Percentiles rank a stretch among this genome's conserved stretches.
Evolutionary conservation across 2,113 vertebrate genomes (phyloP).

Genomic region (Toxotes chatareus): DNA sequence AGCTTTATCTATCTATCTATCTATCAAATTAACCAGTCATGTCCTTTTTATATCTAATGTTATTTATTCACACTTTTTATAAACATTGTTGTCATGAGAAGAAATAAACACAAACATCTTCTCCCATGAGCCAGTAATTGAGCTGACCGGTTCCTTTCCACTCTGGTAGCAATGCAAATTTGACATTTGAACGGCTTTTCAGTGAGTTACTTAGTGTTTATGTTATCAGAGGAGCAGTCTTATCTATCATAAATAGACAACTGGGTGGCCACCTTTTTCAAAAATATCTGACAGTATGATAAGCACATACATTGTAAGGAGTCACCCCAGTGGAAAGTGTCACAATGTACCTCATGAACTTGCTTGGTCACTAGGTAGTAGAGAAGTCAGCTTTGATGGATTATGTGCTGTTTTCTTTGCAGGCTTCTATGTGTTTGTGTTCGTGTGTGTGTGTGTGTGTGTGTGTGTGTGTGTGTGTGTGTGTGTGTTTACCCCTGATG

Average conservation of each 20-base stretch:
- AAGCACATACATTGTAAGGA: constrained; percentile 24
- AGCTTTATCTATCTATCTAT: background rate
- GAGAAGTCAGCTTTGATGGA: constrained; percentile 71
- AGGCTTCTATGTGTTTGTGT: constrained; percentile 10
- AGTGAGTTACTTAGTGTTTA: constrained; percentile 38
- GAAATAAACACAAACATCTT: constrained; percentile 8
- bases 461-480: constrained; percentile 20
- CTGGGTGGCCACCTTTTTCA: constrained; percentile 21
- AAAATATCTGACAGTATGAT: constrained; percentile 36
- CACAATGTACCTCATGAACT: constrained; percentile 28
- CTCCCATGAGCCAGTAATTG: constrained; percentile 17
- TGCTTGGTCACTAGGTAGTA: constrained; percentile 48
- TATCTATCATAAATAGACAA: constrained; percentile 58
- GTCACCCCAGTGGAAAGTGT: constrained; percentile 37
- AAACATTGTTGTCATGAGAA: background rate
- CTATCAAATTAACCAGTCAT: background rate
- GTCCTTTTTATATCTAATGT: background rate
- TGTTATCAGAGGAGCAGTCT: constrained; percentile 35
- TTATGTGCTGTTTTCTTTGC: constrained; percentile 49
- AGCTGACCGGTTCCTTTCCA: constrained; percentile 8
- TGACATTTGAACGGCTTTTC: constrained; percentile 62
- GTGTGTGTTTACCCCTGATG: constrained; percentile 49
- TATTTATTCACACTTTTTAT: constrained; percentile 13
- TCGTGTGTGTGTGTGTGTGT: constrained; percentile 11
- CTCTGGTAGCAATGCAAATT: constrained; percentile 47